Base-by-base conservation (phyloP, 2,797 vertebrate species). In the Saxicola maurus region DNA sequence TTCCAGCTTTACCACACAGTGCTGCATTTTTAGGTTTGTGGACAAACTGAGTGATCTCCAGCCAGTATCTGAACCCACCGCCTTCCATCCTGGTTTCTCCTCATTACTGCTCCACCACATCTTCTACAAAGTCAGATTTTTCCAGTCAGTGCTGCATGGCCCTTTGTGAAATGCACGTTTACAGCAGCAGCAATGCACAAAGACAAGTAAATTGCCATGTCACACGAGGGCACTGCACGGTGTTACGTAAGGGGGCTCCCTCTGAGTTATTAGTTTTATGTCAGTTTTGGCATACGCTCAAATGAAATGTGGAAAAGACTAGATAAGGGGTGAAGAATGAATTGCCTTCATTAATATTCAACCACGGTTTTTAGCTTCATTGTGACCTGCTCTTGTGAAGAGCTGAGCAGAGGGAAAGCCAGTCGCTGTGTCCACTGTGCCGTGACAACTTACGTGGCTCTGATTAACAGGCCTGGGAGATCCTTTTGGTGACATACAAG, bases 1-100 rank as follows among this genome's bases (percentile, higher is more conserved):
- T 96, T 96, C 95, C 92, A 95, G 80, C 78, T 86, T 92, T 81
- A 80, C 67, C 69, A 90, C 81, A 88, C 30, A 77, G 67, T 60
- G 77, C 79, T 89, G 84, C 94, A 95, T 94, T 96, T 97, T 96
- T 82, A 95, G 77, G 86, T 91, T 89, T 97, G 95, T 94, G 95
- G 93, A 87, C 82, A 96, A 92, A 82, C 65, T 31, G 93, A 97
- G 79, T 95, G 92, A 96, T 96, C 91, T 91, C 64, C 66, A 77
- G 91, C 95, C 95, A 97, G 87, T 49, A 62, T 78, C 78, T 86
- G 60, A 96, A 78, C 75, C 90, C 87, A 91, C 48, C 64, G 66
- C 20, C 86, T 87, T 42, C 13, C 80, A 75, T 94, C 91, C 89
- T 81, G 73, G 4, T 82, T 92, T 92, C 82, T 83, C 67, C 87